Conservation (phyloP, 2,888 invertebrate genomes). For the Strigamia maritima region DNA sequence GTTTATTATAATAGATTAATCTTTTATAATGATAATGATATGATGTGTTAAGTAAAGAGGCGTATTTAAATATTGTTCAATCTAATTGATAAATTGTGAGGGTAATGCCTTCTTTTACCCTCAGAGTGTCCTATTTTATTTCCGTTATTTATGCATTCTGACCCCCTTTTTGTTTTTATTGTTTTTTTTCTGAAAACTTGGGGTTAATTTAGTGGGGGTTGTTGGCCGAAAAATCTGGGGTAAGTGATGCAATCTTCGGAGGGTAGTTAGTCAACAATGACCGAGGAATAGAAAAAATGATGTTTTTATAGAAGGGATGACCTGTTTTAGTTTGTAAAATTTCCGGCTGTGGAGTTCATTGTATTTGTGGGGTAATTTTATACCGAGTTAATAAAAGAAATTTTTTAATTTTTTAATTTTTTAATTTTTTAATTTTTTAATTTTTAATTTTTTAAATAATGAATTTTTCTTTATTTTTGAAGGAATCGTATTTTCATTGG, state of each 20-base stretch:
- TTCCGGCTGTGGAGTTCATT: not conserved
- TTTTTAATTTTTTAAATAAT: not conserved
- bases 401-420: conserved; percentile 6
- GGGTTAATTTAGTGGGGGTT: not conserved
- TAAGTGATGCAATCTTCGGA: not conserved
- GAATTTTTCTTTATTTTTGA: conserved; percentile 41
- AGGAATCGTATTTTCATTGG: conserved; percentile 98
- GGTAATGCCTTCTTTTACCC: not conserved
- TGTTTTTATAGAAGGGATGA: not conserved
- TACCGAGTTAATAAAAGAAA: not conserved
- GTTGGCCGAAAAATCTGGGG: not conserved
- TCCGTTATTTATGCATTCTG: not conserved
- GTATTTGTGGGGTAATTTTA: not conserved
- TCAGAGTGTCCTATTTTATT: conserved; percentile 5
- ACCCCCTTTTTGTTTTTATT: not conserved
- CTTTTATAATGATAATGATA: not conserved
- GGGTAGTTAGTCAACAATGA: not conserved
- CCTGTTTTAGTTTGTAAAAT: not conserved
- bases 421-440: conserved; percentile 2
- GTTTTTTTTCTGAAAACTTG: not conserved
- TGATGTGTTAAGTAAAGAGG: not conserved
- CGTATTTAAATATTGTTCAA: not conserved
- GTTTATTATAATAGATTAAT: too few relatives aligned
- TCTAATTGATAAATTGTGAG: not conserved
- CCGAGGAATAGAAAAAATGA: not conserved